phyloP scores from a whole-genome alignment of 2,113 vertebrate species.

The Australoheros scitulus region DNA sequence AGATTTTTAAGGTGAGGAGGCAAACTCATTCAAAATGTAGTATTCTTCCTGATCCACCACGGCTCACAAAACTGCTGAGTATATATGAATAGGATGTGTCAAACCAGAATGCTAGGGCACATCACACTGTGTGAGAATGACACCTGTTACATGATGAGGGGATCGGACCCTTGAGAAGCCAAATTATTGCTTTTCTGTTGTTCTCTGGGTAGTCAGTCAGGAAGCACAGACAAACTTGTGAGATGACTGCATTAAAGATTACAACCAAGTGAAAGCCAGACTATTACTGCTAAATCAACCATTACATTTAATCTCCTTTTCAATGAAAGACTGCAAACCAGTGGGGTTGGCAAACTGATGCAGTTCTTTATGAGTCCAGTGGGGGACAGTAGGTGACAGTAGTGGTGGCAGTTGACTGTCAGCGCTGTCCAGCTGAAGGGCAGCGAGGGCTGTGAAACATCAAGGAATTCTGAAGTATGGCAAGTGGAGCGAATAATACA shows the following conservation, averaged over 20 bases:
- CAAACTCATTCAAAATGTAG: neutral
- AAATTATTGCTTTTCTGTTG: constrained; percentile 18
- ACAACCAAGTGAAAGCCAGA: constrained; percentile 34
- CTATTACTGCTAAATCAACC: constrained; percentile 48
- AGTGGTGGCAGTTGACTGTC: neutral
- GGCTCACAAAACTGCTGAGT: constrained; percentile 23
- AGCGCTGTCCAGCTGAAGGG: constrained; percentile 41
- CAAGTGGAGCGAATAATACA: constrained; percentile 65
- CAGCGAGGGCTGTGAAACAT: constrained; percentile 8
- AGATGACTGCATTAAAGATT: constrained; percentile 28
- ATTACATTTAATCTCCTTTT: constrained; percentile 46
- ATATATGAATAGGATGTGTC: neutral
- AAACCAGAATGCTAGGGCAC: neutral
- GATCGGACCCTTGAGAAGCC: constrained; percentile 16
- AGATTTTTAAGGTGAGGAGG: neutral
- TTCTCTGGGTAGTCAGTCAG: neutral
- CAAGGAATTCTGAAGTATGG: constrained; percentile 47
- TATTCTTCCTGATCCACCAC: neutral
- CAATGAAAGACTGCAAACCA: neutral
- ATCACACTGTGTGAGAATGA: neutral
- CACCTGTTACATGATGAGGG: constrained; percentile 4
- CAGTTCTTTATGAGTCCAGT: constrained; percentile 13
- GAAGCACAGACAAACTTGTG: constrained; percentile 14
- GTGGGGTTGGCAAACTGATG: neutral
- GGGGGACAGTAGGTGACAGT: constrained; percentile 68